Evolutionary conservation across 2,888 invertebrate species (phyloP).

Genomic region (Andrena hattorfiana): DNA sequence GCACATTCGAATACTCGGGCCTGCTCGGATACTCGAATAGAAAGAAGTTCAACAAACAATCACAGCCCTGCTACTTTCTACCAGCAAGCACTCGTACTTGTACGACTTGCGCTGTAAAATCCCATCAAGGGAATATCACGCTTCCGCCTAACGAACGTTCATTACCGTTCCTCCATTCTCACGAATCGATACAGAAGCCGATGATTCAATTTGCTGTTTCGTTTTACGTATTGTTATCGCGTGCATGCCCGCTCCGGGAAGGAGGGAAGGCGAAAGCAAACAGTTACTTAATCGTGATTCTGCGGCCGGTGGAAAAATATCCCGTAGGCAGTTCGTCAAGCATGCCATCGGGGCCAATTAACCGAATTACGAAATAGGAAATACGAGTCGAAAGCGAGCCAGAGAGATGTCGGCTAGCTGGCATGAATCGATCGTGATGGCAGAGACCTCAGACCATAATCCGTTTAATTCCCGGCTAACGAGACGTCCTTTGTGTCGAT

Average conservation of each 20-base stretch:
- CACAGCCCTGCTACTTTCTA: neutral
- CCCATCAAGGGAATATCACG: slow-evolving; percentile 16
- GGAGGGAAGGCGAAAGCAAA: neutral
- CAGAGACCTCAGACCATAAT: slow-evolving; percentile 74
- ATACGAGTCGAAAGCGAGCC: slow-evolving; percentile 39
- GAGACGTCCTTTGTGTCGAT: slow-evolving; percentile 79
- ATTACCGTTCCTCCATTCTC: neutral
- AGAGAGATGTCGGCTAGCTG: slow-evolving; percentile 30
- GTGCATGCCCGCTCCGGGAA: neutral
- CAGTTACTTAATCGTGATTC: neutral
- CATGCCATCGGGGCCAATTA: slow-evolving; percentile 51
- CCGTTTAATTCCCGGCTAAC: slow-evolving; percentile 81
- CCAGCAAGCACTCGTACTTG: slow-evolving; percentile 1
- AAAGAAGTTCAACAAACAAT: too few species aligned
- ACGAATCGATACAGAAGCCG: slow-evolving; percentile 6
- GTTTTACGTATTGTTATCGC: neutral
- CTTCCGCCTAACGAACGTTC: slow-evolving; percentile 13
- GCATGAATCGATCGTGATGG: slow-evolving; percentile 63
- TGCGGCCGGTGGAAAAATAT: neutral
- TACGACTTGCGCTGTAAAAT: slow-evolving; percentile 18
- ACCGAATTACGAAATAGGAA: slow-evolving; percentile 60
- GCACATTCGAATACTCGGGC: too few species aligned
- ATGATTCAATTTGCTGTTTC: slow-evolving; percentile 8
- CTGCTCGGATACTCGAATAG: too few species aligned
- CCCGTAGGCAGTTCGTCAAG: neutral